Base-by-base conservation (phyloP, 53 echinoderm and acorn worm genomes). In the Mesocentrotus franciscanus region DNA sequence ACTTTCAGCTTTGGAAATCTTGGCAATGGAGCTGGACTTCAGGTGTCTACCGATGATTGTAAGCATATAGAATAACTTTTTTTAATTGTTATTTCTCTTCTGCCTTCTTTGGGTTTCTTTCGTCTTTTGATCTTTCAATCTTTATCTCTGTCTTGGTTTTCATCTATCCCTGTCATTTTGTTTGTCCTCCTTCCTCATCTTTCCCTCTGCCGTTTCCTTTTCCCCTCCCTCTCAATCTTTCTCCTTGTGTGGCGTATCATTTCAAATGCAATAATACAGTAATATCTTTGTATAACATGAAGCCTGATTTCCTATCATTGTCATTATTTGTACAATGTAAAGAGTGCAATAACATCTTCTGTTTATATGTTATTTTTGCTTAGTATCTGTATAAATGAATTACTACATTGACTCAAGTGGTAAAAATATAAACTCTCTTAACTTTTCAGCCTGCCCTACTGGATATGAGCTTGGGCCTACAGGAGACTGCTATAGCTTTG, bases 401-500 rank as follows among this genome's bases (percentile, higher is more conserved):
- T 9, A 1, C 36, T 8, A 8, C 35, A 76, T 32, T 34, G 34
- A 32, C 32, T n/a, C 13, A 20, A 30, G 32, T 74, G 9, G 32
- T 32, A 12, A 32, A 74, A 12, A 62, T 11, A 11, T 18, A 1
- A 26, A 90, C 27, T 90, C 0, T 90, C 61, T 61, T 22, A 4
- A 29, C 24, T 58, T 62, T 35, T 62, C 24, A 91, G 91, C 64
- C 33, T 91, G 91, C 22, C 91, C 91, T 90, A 33, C 39, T 64
- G 66, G 66, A 35, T 91, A 91, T 24, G 91, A 91, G 91, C 62
- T 91, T 9, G 91, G 91, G 16, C 15, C 56, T 18, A 66, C 61
- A 11, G 96, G 97, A 56, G 97, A 97, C 8, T 98, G 98, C 95
- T 98, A 97, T 96, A 97, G 94, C 95, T 97, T 97, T 96, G 97